phyloP scores from a whole-genome alignment of 1,140 invertebrate species.

The Muscidifurax raptorellus region DNA sequence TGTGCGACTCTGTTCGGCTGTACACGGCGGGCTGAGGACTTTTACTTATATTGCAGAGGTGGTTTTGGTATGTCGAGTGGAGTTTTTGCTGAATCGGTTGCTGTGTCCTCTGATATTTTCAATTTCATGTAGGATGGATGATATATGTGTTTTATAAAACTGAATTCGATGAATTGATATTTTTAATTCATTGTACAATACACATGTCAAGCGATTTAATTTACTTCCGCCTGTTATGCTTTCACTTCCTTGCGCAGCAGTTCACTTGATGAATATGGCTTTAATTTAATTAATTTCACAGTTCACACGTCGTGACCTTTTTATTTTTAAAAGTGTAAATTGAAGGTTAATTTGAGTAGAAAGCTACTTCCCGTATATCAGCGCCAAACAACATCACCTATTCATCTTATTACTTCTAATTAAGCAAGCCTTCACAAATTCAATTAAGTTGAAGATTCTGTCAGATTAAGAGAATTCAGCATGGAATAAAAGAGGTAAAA shows the following conservation, averaged over 20 bases:
- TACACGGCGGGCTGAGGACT: too few relatives aligned
- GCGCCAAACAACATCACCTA: background rate
- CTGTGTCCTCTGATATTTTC: background rate
- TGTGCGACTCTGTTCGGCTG: background rate
- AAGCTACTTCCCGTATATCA: background rate
- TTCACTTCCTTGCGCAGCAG: background rate
- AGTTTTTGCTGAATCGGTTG: conserved; percentile 34
- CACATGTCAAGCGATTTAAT: background rate
- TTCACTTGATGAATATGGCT: background rate
- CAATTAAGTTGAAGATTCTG: background rate
- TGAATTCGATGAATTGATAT: too few relatives aligned
- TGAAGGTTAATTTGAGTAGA: background rate
- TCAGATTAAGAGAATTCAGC: background rate
- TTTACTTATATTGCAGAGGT: background rate
- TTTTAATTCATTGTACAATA: too few relatives aligned
- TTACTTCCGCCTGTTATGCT: background rate
- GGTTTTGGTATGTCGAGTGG: conserved; percentile 3
- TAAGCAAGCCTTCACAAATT: background rate
- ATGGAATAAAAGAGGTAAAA: background rate
- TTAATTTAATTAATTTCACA: background rate
- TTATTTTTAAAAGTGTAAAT: background rate
- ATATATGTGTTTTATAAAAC: too few relatives aligned
- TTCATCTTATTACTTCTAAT: background rate
- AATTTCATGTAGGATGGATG: too few relatives aligned
- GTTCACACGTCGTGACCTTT: background rate